Evolutionary conservation across 2,888 invertebrate species (phyloP), one percentile per base, ranked within the genome.

Genomic region (Machimus atricapillus): DNA sequence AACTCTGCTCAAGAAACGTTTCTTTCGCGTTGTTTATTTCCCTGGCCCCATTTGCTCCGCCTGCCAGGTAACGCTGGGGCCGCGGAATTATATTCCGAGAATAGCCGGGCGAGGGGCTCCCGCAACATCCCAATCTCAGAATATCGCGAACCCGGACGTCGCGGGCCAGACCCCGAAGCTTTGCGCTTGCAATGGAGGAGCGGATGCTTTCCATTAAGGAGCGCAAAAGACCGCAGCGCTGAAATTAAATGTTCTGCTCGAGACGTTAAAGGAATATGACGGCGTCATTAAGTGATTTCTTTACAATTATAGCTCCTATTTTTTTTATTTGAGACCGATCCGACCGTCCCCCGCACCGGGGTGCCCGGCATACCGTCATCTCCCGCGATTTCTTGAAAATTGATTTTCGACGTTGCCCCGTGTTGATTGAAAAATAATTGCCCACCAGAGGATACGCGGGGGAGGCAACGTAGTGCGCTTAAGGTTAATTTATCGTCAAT

Each of bases 401-500:
- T 86, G 87, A 87, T 88, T 34, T 86, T 85, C 46, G 81, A 86
- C 86, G 86, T 87, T 81, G 85, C 85, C 73, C 85, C 77, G 78
- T 82, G 87, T 87, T 88, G 88, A 88, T 88, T 88, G 88, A 88
- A 88, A 88, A 88, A 88, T 88, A 88, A 88, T 88, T 88, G 88
- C 87, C 87, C 88, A 88, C 87, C 77, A 86, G 88, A 87, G 88
- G 85, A 85, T 87, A 85, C 77, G 85, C 73, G 79, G 66, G 78
- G 87, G 14, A 81, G 78, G 40, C 27, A 34, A 12, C 66, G 66
- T 23, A 66, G 23, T 27, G 43, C 85, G 76, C 82, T 87, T 82
- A 73, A 87, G 87, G 87, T 87, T 87, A 87, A 87, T 87, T 87
- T 87, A 87, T 87, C 76, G 78, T 37, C 46, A 19, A 87, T 86